Base-by-base conservation (phyloP, 2,888 invertebrate genomes). In the Brachylomia viminalis region DNA sequence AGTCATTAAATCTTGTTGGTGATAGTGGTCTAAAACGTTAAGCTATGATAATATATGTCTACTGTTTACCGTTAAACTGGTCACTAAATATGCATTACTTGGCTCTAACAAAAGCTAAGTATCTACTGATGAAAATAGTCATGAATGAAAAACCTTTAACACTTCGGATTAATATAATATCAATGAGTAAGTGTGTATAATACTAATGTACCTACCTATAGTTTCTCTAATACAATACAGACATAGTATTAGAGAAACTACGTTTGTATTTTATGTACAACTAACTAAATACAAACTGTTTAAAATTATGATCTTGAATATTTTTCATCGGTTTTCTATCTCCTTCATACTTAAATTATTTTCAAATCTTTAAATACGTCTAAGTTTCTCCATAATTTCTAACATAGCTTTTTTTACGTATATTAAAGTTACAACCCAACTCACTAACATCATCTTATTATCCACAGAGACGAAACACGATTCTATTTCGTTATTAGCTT, bases 401-500 rank as follows among this genome's bases (percentile, higher is more conserved):
- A 68, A 30, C n/a, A 45, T 33, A 80, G 17, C 23, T 54, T 20
- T 6, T 47, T 64, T 38, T 54, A 69, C 11, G 15, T 42, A 30
- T 67, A 66, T 59, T 67, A 54, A 30, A 52, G 20, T 56, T 42
- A 65, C 47, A 59, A 33, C 71, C 30, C 30, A 66, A 66, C 64
- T 86, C 58, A 79, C 82, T 10, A 45, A 30, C 47, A 20, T 58
- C 64, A 58, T 68, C 59, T 84, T 79, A 67, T 86, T 75, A 72
- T 72, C 52, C 64, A 69, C 75, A 62, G 71, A 80, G 69, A 81
- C 78, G 85, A 69, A 82, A 84, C 77, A 66, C 58, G 87, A 88
- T 64, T 74, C 74, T 70, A 62, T 83, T 85, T 77, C 79, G 79
- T 86, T 79, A 80, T 81, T 80, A 80, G 79, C 71, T 65, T 80